A percentile compares a stretch with the other conserved stretches of the same genome.
phyloP scores from a whole-genome alignment of 1,140 invertebrate genomes.

The Macrotrachela quadricornifera region DNA sequence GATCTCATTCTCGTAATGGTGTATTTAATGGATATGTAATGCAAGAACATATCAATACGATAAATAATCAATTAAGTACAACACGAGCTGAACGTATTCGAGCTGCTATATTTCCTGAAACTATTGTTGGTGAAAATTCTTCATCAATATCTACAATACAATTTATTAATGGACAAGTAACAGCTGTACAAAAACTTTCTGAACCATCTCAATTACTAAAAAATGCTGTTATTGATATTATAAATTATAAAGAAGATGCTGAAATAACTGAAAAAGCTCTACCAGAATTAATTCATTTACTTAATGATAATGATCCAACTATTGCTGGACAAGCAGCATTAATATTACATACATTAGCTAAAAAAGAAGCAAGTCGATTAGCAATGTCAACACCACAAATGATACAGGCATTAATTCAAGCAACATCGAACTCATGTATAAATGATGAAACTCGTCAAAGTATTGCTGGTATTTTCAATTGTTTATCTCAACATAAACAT shows the following conservation, averaged over 20 bases:
- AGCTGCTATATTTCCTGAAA: conserved; percentile 95
- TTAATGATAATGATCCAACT: conserved; percentile 82
- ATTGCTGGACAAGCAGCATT: conserved; percentile 81
- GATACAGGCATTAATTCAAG: conserved; percentile 49
- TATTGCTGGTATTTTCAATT: conserved; percentile 92
- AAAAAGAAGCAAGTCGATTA: conserved; percentile 90
- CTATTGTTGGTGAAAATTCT: conserved; percentile 77
- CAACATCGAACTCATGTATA: conserved; percentile 96
- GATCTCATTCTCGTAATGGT: too few relatives aligned
- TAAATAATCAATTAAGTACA: background rate
- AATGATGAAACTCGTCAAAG: conserved; percentile 94
- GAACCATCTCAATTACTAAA: conserved; percentile 84
- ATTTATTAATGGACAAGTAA: conserved; percentile 42
- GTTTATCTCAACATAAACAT: conserved; percentile 81
- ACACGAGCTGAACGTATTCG: conserved; percentile 81
- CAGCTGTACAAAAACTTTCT: conserved; percentile 75
- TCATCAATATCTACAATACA: conserved; percentile 50
- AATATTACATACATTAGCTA: conserved; percentile 95
- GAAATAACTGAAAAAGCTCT: conserved; percentile 90
- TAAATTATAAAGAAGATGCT: conserved; percentile 94
- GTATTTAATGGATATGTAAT: too few relatives aligned
- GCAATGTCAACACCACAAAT: conserved; percentile 91
- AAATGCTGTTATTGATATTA: conserved; percentile 89
- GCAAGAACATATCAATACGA: too few relatives aligned
- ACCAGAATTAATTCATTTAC: conserved; percentile 86